phyloP scores from a whole-genome alignment of 2,888 invertebrate species.

The Saturnia pavonia region DNA sequence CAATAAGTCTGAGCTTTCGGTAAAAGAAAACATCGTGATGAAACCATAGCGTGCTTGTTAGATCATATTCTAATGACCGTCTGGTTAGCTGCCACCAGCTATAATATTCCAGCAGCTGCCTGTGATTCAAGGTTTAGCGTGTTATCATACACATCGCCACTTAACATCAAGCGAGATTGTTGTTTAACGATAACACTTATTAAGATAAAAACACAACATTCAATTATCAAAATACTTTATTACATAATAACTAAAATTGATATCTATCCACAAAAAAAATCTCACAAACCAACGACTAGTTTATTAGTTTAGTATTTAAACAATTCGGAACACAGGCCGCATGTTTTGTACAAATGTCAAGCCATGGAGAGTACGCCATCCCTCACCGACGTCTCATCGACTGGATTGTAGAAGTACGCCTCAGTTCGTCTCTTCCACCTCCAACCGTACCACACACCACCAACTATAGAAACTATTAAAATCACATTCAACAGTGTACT shows the following conservation, averaged over 20 bases:
- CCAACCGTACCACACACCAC: conserved; percentile 43
- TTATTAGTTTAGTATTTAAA: not conserved
- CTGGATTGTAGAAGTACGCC: conserved; percentile 46
- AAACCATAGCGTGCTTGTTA: too few species aligned
- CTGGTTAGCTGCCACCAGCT: too few species aligned
- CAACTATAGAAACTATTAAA: conserved; percentile 41
- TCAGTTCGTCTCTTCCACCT: conserved; percentile 50
- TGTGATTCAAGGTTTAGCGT: too few species aligned
- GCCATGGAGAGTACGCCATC: conserved; percentile 45
- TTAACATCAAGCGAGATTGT: too few species aligned
- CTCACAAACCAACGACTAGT: not conserved
- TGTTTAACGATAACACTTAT: too few species aligned
- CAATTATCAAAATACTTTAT: not conserved
- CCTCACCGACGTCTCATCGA: conserved; percentile 46
- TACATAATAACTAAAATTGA: not conserved
- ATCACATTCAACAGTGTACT: conserved; percentile 59
- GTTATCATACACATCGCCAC: too few species aligned
- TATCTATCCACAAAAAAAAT: not conserved
- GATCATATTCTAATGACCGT: too few species aligned
- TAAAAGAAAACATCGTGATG: too few species aligned
- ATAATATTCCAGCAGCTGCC: too few species aligned
- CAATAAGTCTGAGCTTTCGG: too few species aligned
- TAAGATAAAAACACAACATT: not conserved
- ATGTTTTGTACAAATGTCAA: conserved; percentile 1
- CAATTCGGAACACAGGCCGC: too few species aligned